Evolutionary conservation across 2,797 vertebrate genomes (phyloP).

Genomic region (Enteromius radiatus): DNA sequence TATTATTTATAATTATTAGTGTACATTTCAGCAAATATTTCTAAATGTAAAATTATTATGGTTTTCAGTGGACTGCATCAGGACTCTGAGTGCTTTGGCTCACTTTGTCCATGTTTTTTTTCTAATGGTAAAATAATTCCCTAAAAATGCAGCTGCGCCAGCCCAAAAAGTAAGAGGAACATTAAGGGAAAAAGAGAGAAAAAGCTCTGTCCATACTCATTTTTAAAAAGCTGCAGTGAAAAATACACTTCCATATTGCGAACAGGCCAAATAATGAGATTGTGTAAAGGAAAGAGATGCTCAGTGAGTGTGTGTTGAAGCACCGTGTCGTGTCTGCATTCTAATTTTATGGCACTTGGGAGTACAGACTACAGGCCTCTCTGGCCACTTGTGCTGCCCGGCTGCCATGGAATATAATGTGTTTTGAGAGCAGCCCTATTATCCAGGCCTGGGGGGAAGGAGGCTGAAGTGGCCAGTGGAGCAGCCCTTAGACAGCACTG

Average conservation of each 20-base stretch:
- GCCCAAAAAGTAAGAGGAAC: conserved; percentile 29
- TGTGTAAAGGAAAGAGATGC: conserved; percentile 44
- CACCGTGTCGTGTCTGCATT: conserved; percentile 59
- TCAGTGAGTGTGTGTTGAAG: conserved; percentile 50
- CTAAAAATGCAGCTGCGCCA: conserved; percentile 1
- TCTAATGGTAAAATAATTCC: conserved; percentile 4
- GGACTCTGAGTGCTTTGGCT: neutral
- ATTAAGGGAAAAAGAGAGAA: conserved; percentile 6
- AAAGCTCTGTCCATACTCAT: conserved; percentile 38
- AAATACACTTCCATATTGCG: conserved; percentile 56
- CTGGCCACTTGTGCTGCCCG: conserved; percentile 57
- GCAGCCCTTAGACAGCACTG: conserved; percentile 55
- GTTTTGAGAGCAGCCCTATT: conserved; percentile 65
- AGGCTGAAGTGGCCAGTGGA: conserved; percentile 59
- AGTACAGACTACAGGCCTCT: conserved; percentile 61
- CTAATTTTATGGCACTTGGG: conserved; percentile 65
- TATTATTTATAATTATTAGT: neutral
- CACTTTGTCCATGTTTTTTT: conserved; percentile 3
- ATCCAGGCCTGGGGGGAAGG: conserved; percentile 52
- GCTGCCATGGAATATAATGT: conserved; percentile 65
- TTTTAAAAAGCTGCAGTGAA: conserved; percentile 45
- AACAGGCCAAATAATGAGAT: conserved; percentile 58
- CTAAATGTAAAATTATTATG: neutral
- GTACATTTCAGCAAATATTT: neutral
- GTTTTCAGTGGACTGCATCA: neutral